phyloP scores from a whole-genome alignment of 2,888 invertebrate species.

The Parnassius glacialis region DNA sequence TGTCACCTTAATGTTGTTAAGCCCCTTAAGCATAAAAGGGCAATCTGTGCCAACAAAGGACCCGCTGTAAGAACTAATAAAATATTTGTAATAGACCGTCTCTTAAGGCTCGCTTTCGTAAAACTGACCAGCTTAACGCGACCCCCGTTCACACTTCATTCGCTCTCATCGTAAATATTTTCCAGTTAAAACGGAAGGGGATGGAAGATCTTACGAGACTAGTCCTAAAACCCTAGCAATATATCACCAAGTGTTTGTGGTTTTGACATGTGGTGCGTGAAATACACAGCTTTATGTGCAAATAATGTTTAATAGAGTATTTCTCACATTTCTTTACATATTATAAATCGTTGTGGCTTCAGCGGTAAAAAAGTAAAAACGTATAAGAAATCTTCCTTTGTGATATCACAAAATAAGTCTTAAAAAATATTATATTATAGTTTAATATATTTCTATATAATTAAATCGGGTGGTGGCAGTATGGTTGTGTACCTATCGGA shows the following conservation, averaged over 20 bases:
- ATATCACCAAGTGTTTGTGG: slow-evolving; percentile 55
- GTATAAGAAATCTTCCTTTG: too few species aligned
- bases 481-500: too few species aligned
- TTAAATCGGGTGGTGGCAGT: too few species aligned
- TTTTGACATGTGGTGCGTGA: slow-evolving; percentile 50
- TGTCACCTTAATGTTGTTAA: slow-evolving; percentile 42
- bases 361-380: too few species aligned
- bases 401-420: too few species aligned
- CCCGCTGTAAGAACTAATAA: slow-evolving; percentile 45
- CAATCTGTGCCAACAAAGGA: slow-evolving; percentile 37
- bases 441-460: too few species aligned
- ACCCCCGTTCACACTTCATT: slow-evolving; percentile 28
- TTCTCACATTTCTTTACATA: slow-evolving; percentile 22
- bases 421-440: too few species aligned
- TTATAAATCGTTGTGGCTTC: slow-evolving; percentile 17
- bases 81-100: slow-evolving; percentile 47
- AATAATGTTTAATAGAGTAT: slow-evolving; percentile 27
- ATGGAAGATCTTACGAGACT: slow-evolving; percentile 27
- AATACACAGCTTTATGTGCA: slow-evolving; percentile 27
- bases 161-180: slow-evolving; percentile 30
- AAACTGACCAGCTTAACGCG: slow-evolving; percentile 31
- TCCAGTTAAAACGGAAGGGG: slow-evolving; percentile 19
- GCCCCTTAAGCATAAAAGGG: slow-evolving; percentile 34
- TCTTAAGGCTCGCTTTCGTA: slow-evolving; percentile 37
- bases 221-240: slow-evolving; percentile 36